Conservation (phyloP, 2,113 vertebrate genomes). For the Lethenteron reissneri region DNA sequence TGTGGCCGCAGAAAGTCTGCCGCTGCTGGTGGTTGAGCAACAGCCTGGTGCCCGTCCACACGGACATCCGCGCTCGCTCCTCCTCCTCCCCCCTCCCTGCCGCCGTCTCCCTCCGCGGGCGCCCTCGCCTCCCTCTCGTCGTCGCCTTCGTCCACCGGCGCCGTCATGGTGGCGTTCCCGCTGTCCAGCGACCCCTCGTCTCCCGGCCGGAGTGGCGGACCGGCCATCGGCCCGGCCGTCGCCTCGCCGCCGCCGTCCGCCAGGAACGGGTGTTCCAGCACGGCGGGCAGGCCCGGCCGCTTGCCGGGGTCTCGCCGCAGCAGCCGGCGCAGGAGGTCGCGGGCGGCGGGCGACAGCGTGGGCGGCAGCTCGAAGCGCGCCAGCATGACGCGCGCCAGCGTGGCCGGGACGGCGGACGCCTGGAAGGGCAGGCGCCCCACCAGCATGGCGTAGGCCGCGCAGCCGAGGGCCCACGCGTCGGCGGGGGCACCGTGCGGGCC, state of each 20-base stretch:
- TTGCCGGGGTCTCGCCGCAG: conserved; percentile 60
- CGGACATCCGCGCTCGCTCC: too few relatives aligned
- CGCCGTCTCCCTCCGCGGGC: too few relatives aligned
- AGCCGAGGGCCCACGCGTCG: conserved; percentile 85
- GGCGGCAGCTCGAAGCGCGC: conserved; percentile 74
- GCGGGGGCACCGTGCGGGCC: conserved; percentile 81
- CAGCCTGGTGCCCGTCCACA: too few relatives aligned
- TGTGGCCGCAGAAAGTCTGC: too few relatives aligned
- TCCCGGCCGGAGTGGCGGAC: conserved; percentile 19
- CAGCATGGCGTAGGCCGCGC: conserved; percentile 86
- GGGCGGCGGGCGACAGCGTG: conserved; percentile 49
- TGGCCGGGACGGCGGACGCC: conserved; percentile 72
- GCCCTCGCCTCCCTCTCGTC: too few relatives aligned
- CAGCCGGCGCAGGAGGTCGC: conserved; percentile 59
- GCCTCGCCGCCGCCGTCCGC: conserved; percentile 17
- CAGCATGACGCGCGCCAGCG: conserved; percentile 63
- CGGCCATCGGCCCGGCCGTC: too few relatives aligned
- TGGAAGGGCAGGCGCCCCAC: conserved; percentile 76
- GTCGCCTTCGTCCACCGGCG: conserved; percentile 12
- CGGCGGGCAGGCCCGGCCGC: conserved; percentile 55
- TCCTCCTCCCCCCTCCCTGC: too few relatives aligned
- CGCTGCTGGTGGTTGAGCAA: too few relatives aligned
- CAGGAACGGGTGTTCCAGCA: conserved; percentile 88
- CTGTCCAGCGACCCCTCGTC: conserved; percentile 71
- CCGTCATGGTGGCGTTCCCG: conserved; percentile 89